phyloP scores from a whole-genome alignment of 1,140 invertebrate genomes.

The Lepidurus arcticus region DNA sequence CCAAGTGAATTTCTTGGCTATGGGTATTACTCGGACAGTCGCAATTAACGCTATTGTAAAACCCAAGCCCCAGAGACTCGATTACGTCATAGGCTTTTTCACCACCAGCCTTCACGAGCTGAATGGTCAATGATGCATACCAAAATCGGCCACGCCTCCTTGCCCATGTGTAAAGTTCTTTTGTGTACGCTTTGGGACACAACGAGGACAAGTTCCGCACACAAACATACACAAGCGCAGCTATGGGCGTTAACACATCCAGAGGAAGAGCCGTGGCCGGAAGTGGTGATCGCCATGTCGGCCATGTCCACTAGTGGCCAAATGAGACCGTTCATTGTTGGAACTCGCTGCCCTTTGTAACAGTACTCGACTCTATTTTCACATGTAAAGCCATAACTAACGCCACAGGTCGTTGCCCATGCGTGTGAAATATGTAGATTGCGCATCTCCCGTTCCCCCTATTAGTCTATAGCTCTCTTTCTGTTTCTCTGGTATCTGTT shows the following conservation, averaged over 20 bases:
- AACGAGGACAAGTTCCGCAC: background rate
- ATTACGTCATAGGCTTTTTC: background rate
- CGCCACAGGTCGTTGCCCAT: constrained; percentile 13
- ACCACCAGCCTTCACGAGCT: background rate
- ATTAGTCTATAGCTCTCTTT: background rate
- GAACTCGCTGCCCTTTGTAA: background rate
- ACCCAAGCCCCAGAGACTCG: background rate
- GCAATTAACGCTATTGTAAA: no score
- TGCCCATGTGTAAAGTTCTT: background rate
- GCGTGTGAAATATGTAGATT: background rate
- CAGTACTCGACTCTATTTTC: background rate
- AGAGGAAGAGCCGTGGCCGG: background rate
- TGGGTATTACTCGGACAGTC: background rate
- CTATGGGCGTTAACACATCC: background rate
- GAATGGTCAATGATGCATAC: background rate
- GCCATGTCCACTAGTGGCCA: background rate
- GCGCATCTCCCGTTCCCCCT: background rate
- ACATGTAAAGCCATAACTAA: background rate
- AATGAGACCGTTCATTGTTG: background rate
- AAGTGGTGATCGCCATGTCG: background rate
- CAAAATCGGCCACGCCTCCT: background rate
- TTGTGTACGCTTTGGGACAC: background rate
- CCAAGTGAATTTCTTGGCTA: background rate
- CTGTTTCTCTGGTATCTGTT: background rate
- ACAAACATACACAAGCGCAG: background rate